These are phyloP conservation scores for Carcharodon carcharias DNA, from an alignment of 2,797 vertebrate species.

Conservation along the genomic window DNA sequence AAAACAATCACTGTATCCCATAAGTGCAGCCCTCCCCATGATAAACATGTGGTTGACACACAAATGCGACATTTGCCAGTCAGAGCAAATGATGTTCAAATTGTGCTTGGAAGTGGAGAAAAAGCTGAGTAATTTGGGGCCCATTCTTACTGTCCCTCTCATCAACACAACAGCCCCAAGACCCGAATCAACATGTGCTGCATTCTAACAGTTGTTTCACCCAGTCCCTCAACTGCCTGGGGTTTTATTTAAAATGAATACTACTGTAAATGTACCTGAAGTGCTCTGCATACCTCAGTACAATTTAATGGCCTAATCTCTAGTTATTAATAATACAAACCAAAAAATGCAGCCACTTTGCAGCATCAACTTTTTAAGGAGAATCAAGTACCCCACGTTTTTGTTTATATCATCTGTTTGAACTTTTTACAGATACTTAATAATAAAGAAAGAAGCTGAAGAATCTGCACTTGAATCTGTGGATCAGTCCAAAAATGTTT, in stretches of 20 bases:
- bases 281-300: background rate
- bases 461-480: too few species aligned
- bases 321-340: background rate
- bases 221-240: background rate
- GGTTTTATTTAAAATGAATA: background rate
- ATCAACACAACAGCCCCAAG: background rate
- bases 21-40: background rate
- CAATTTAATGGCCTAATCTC: background rate
- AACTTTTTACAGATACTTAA: conserved; percentile 18
- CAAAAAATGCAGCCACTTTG: background rate
- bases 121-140: background rate
- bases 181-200: background rate
- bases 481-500: conserved; percentile 40
- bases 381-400: background rate
- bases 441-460: background rate
- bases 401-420: background rate
- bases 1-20: background rate
- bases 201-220: background rate
- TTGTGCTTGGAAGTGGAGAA: background rate
- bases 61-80: background rate
- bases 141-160: background rate
- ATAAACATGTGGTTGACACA: background rate
- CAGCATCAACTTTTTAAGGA: background rate
- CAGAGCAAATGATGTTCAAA: background rate
- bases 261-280: background rate